Conservation (phyloP, 1,140 invertebrate species). For the Andrena cerasifolii region DNA sequence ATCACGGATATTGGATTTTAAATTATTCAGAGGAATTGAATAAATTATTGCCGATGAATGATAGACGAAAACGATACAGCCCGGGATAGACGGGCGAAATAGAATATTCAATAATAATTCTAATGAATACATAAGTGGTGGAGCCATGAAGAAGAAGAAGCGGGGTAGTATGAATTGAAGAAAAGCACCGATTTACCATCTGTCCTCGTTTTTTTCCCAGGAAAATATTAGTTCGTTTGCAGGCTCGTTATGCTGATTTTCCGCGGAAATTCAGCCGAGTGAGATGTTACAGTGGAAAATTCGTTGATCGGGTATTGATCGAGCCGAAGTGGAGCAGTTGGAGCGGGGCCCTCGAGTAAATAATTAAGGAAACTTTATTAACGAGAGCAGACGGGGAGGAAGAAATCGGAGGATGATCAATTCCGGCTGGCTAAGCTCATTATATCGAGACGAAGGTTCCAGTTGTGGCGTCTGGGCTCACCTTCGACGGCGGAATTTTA, state of each 20-base stretch:
- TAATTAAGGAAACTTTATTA: conserved; percentile 48
- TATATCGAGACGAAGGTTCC: conserved; percentile 2
- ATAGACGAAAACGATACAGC: not conserved
- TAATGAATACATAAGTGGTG: no score
- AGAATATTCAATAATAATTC: not conserved
- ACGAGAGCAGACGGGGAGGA: not conserved
- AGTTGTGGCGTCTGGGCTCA: not conserved
- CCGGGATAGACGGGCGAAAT: not conserved
- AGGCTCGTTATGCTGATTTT: not conserved
- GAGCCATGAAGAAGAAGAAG: not conserved
- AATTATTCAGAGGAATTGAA: not conserved
- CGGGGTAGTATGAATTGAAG: no score
- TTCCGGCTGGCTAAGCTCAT: conserved; percentile 3
- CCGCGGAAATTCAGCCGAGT: not conserved
- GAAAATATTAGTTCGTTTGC: not conserved
- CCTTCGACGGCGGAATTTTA: not conserved
- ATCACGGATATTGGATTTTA: not conserved
- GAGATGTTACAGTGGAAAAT: conserved; percentile 11
- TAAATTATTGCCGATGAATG: not conserved
- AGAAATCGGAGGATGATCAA: conserved; percentile 18
- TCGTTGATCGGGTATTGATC: conserved; percentile 34
- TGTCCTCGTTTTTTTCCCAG: not conserved
- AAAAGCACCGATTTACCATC: conserved; percentile 14
- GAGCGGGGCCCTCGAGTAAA: conserved; percentile 5
- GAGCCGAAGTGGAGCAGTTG: not conserved